phyloP scores from a whole-genome alignment of 2,888 invertebrate species.

The Rosalia funebris region DNA sequence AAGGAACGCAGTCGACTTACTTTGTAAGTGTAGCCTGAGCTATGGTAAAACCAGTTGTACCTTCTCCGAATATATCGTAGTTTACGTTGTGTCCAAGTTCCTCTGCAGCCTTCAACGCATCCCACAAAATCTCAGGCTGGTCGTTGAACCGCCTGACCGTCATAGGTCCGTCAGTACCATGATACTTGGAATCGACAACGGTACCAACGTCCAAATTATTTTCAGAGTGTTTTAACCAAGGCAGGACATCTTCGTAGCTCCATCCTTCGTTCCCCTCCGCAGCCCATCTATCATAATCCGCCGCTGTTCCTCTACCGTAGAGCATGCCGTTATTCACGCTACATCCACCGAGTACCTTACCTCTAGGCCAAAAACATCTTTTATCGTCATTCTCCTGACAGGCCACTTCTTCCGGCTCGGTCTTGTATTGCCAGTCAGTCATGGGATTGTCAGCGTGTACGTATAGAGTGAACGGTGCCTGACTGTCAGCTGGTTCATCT shows the following conservation, averaged over 20 bases:
- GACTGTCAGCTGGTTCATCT: conserved; percentile 71
- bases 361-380: conserved; percentile 73
- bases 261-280: conserved; percentile 71
- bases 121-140: conserved; percentile 68
- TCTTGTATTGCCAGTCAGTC: conserved; percentile 71
- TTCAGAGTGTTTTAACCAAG: conserved; percentile 75
- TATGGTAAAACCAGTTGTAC: conserved; percentile 68
- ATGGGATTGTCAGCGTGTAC: neutral
- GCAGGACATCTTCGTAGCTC: conserved; percentile 71
- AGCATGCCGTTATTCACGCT: conserved; percentile 76
- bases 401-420: conserved; percentile 70
- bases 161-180: conserved; percentile 70
- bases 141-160: conserved; percentile 73
- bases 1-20: too few relatives aligned
- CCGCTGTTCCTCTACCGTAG: conserved; percentile 68
- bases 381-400: conserved; percentile 66
- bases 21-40: conserved; percentile 69
- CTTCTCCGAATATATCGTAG: conserved; percentile 73
- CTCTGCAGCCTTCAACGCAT: conserved; percentile 69
- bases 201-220: conserved; percentile 68
- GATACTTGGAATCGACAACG: conserved; percentile 66
- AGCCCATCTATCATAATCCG: conserved; percentile 73
- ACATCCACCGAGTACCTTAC: conserved; percentile 75
- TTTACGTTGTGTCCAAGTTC: conserved; percentile 69
- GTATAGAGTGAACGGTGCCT: conserved; percentile 62